Conservation (phyloP, 2,888 invertebrate species). For the Plebejus argus region DNA sequence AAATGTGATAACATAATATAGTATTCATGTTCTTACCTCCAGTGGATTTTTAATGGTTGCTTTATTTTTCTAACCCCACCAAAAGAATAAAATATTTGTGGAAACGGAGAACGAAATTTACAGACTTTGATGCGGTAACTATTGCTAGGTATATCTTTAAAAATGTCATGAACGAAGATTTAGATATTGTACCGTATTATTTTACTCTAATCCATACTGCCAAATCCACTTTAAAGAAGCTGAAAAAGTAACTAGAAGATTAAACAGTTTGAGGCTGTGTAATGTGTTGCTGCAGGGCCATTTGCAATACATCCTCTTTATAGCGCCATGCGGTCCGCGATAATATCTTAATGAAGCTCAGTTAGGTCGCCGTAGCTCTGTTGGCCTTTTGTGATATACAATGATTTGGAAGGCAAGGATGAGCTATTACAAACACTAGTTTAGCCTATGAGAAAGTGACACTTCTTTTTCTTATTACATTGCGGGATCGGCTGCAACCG, state of each 20-base stretch:
- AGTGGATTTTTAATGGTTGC: neutral
- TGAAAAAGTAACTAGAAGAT: slow-evolving; percentile 16
- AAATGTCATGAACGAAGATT: neutral
- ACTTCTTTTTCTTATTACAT: too few relatives aligned
- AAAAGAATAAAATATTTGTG: neutral
- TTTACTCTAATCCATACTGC: neutral
- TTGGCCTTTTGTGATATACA: slow-evolving; percentile 16
- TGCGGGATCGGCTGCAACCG: too few relatives aligned
- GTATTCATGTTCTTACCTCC: slow-evolving; percentile 5
- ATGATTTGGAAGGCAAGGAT: neutral
- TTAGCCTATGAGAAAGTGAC: neutral
- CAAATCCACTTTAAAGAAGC: neutral
- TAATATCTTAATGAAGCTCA: slow-evolving; percentile 39
- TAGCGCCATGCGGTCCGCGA: slow-evolving; percentile 30
- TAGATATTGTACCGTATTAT: neutral
- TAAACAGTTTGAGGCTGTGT: neutral
- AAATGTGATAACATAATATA: neutral
- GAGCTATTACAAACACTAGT: neutral
- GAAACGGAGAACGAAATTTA: neutral
- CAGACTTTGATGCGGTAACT: neutral
- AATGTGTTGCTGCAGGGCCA: neutral
- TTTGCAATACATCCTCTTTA: slow-evolving; percentile 28
- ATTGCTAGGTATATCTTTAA: neutral
- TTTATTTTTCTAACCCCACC: neutral
- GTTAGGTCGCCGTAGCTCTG: slow-evolving; percentile 26